Evolutionary conservation across 2,797 vertebrate genomes (phyloP).

Genomic region (Bovichtus diacanthus): DNA sequence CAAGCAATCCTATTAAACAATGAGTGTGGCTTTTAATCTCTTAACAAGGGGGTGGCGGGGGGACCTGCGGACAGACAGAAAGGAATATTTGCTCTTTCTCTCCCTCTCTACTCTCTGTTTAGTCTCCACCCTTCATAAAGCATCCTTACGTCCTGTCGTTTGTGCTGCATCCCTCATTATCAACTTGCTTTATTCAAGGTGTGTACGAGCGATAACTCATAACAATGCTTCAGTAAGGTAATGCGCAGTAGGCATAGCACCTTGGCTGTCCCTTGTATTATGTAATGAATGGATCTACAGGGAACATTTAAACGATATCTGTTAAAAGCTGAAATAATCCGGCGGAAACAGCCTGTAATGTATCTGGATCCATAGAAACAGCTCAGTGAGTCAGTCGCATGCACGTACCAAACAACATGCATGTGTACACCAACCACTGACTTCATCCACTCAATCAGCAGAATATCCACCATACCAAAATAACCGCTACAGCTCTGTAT

Average conservation of each 20-base stretch:
- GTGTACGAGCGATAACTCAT: constrained; percentile 48
- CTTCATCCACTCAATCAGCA: constrained; percentile 21
- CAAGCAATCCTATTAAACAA: constrained; percentile 82
- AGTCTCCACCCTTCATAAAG: constrained; percentile 41
- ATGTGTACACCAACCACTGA: constrained; percentile 4
- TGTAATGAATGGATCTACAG: constrained; percentile 24
- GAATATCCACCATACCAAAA: not conserved
- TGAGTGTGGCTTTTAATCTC: constrained; percentile 72
- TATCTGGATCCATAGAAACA: constrained; percentile 18
- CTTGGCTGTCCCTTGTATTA: constrained; percentile 9
- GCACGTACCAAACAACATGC: not conserved
- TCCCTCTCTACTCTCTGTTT: constrained; percentile 27
- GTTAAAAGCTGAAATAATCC: constrained; percentile 34
- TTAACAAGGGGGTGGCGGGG: constrained; percentile 45
- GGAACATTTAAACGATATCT: constrained; percentile 28
- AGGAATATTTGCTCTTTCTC: constrained; percentile 38
- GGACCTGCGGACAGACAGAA: constrained; percentile 41
- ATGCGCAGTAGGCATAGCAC: constrained; percentile 11
- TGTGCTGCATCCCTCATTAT: constrained; percentile 55
- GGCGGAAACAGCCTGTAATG: constrained; percentile 1
- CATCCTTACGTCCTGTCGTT: not conserved
- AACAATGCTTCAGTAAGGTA: constrained; percentile 31
- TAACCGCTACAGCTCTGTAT: not conserved
- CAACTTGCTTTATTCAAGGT: constrained; percentile 53
- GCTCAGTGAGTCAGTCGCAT: not conserved